Evolutionary conservation across 2,113 vertebrate genomes (phyloP).

Genomic region (Puntigrus tetrazona): DNA sequence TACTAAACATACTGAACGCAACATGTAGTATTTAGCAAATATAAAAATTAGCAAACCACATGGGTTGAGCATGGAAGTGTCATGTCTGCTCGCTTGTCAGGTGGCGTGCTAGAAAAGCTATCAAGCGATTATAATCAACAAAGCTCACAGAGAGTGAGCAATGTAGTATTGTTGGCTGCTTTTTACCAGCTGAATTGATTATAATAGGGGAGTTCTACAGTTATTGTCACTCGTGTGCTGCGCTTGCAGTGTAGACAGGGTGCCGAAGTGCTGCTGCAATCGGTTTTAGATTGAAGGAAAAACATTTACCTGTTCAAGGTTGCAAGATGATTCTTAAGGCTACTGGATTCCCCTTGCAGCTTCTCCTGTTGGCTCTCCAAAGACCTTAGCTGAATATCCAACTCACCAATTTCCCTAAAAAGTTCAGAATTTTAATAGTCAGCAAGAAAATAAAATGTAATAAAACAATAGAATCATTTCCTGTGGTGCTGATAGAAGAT

Average conservation of each 20-base stretch:
- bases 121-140: background rate
- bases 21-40: background rate
- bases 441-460: background rate
- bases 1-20: background rate
- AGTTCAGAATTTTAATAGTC: background rate
- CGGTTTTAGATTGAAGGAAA: background rate
- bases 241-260: background rate
- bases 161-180: background rate
- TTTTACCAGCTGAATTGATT: background rate
- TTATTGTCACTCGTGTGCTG: background rate
- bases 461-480: too few species aligned
- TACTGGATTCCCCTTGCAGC: slow-evolving; percentile 60
- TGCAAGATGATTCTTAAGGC: slow-evolving; percentile 58
- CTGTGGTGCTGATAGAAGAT: background rate
- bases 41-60: background rate
- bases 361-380: slow-evolving; percentile 59
- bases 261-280: background rate
- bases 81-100: background rate
- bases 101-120: background rate
- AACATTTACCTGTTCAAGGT: slow-evolving; percentile 63
- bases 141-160: background rate
- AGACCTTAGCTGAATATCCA: slow-evolving; percentile 64
- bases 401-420: slow-evolving; percentile 65
- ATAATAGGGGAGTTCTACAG: background rate
- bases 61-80: background rate